Evolutionary conservation across 2,888 invertebrate species (phyloP).

Genomic region (Alsophila aescularia): DNA sequence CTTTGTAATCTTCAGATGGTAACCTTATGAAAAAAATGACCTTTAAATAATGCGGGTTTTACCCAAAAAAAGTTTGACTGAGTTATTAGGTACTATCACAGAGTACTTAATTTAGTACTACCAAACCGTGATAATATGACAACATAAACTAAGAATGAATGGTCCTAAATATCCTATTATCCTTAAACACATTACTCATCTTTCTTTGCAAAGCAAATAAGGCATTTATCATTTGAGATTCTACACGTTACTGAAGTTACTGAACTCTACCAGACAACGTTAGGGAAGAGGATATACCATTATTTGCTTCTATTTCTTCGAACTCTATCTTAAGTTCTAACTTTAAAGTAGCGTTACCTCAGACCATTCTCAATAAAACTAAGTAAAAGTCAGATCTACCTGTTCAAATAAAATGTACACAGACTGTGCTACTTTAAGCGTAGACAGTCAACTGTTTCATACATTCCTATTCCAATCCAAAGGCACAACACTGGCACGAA

Average conservation of each 20-base stretch:
- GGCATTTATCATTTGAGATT: not conserved
- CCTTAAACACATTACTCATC: not conserved
- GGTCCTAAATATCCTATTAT: not conserved
- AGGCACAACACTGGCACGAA: constrained; percentile 39
- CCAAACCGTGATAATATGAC: not conserved
- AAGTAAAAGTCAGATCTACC: constrained; percentile 29
- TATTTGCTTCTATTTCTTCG: not conserved
- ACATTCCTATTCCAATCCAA: constrained; percentile 24
- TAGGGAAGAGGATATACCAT: not conserved
- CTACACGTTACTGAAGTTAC: not conserved
- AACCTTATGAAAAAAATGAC: constrained; percentile 5
- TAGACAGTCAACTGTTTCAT: constrained; percentile 20
- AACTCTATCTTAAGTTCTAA: constrained; percentile 2
- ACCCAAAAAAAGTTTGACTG: not conserved
- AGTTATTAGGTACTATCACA: too few species aligned
- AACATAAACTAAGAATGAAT: not conserved
- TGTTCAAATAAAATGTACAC: constrained; percentile 34
- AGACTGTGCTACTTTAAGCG: constrained; percentile 21
- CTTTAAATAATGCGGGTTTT: constrained; percentile 15
- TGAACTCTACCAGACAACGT: not conserved
- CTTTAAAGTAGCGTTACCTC: constrained; percentile 20
- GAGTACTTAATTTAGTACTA: not conserved
- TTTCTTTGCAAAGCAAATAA: not conserved
- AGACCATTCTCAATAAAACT: constrained; percentile 16
- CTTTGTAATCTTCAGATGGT: not conserved